phyloP scores from a whole-genome alignment of 1,140 invertebrate species.

The Pogonus chalceus region DNA sequence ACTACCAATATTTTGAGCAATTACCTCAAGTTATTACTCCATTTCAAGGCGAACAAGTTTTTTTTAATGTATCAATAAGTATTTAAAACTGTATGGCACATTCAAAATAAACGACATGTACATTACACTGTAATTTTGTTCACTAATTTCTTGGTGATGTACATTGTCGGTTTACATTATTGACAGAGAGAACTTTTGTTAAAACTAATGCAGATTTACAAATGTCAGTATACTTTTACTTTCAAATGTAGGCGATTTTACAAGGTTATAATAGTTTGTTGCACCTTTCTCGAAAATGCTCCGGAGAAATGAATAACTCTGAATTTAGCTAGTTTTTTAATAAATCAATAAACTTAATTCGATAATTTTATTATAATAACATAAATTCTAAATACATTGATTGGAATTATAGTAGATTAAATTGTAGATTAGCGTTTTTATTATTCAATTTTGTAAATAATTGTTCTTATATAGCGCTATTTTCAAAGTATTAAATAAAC shows the following conservation, averaged over 20 bases:
- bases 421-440: too few species aligned
- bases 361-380: too few species aligned
- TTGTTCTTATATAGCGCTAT: too few species aligned
- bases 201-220: conserved; percentile 9
- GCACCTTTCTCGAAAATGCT: background rate
- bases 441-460: too few species aligned
- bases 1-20: conserved; percentile 12
- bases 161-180: background rate
- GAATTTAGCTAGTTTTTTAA: too few species aligned
- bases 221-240: conserved; percentile 18
- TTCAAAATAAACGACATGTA: background rate
- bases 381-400: too few species aligned
- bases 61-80: background rate
- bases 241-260: conserved; percentile 21
- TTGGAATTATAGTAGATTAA: too few species aligned
- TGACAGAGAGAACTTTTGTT: conserved; percentile 9
- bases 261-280: background rate
- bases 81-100: background rate
- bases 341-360: too few species aligned
- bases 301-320: too few species aligned
- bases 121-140: background rate
- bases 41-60: conserved; percentile 9
- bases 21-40: conserved; percentile 5
- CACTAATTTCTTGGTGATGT: background rate
- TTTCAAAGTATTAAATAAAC: too few species aligned